phyloP scores from a whole-genome alignment of 1,140 invertebrate species.

The Zaprionus capensis region DNA sequence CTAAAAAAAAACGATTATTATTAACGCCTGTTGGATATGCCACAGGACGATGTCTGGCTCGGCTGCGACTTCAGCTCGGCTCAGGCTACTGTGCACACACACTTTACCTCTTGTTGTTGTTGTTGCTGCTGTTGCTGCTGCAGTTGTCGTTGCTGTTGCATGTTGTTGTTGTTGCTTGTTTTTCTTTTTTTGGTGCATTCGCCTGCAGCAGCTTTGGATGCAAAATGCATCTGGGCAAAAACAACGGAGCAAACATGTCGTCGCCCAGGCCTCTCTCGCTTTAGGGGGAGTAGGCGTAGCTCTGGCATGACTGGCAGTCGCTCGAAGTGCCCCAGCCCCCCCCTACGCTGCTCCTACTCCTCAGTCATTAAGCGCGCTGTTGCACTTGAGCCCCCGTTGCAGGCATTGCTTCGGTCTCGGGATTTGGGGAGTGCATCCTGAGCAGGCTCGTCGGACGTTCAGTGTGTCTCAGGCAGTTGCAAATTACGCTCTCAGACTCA shows the following conservation, averaged over 20 bases:
- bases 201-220: slow-evolving; percentile 75
- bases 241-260: slow-evolving; percentile 68
- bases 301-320: slow-evolving; percentile 53
- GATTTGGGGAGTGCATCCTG: slow-evolving; percentile 68
- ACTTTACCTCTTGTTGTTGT: slow-evolving; percentile 66
- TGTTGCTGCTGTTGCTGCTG: slow-evolving; percentile 4
- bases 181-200: slow-evolving; percentile 68
- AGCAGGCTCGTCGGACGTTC: slow-evolving; percentile 26
- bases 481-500: slow-evolving; percentile 81
- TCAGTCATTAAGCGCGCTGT: slow-evolving; percentile 71
- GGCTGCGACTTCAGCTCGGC: slow-evolving; percentile 16
- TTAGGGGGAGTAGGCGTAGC: slow-evolving; percentile 46
- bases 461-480: slow-evolving; percentile 75
- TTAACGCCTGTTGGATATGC: slow-evolving; percentile 81
- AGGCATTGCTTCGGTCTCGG: slow-evolving; percentile 16
- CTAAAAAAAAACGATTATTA: slow-evolving; percentile 67
- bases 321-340: not conserved
- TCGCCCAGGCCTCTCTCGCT: not conserved
- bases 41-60: slow-evolving; percentile 76
- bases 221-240: slow-evolving; percentile 73
- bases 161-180: slow-evolving; percentile 30
- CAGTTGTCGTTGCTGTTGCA: slow-evolving; percentile 28
- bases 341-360: slow-evolving; percentile 6
- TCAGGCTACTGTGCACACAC: slow-evolving; percentile 71
- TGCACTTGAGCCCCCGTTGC: slow-evolving; percentile 49